Evolutionary conservation across 2,113 vertebrate genomes (phyloP), one percentile per base, ranked within the genome.

Genomic region (Actenoides hombroni): DNA sequence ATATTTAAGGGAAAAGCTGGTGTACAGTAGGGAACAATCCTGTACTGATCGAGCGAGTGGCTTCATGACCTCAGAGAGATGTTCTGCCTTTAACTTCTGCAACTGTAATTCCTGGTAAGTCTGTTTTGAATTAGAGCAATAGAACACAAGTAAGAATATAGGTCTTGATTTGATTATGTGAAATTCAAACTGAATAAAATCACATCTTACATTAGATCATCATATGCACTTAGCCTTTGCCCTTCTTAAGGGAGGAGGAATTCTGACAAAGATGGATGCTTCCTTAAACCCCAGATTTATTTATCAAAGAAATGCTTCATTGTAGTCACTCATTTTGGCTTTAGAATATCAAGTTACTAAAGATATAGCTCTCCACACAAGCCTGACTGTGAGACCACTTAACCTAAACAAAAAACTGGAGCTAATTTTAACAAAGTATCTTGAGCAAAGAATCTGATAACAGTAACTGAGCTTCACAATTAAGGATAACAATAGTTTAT

Each of bases 41-140:
- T 49, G 39, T 40, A 19, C 16, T 59, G 35, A 54, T 28, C 87
- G 42, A 85, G 8, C 2, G 2, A 95, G 56, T 65, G 88, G 20
- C 42, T 83, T 40, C 39, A 12, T 46, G 29, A 70, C 21, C 80
- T 92, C 64, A 35, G 86, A 83, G 80, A 64, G 39, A 42, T 64
- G 33, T 40, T 85, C 68, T 91, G 67, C n/a, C 86, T 94, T 65
- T 92, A 67, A 85, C 64, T 95, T 87, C 49, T 73, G 64, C 78
- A 42, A 56, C 51, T 77, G 10, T 85, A 71, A 90, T 92, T 95
- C 78, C 83, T 95, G 71, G 15, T n/a, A 71, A 79, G 56, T 83
- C 94, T 96, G 92, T 49, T 97, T 94, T 86, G 81, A 96, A 91
- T 97, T 94, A 96, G 29, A 95, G 56, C 54, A 77, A 54, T 68